Conservation (phyloP, 2,797 vertebrate genomes). For the Macropus fuliginosus region DNA sequence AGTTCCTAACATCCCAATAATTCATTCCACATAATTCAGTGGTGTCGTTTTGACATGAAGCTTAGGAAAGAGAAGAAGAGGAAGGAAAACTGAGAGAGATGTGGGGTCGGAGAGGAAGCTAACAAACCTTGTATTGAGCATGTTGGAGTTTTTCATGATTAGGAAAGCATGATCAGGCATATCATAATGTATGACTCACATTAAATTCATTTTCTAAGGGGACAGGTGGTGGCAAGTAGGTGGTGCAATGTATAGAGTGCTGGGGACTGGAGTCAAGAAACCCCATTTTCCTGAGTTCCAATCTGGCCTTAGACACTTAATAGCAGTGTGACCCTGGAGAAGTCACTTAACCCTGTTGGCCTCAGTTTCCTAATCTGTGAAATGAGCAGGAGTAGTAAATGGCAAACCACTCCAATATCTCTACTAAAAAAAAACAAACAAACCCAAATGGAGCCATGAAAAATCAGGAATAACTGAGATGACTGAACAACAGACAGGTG, state of each 20-base stretch:
- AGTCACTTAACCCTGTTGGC: background rate
- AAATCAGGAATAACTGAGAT: background rate
- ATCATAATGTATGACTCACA: constrained; percentile 76
- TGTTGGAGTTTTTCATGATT: constrained; percentile 67
- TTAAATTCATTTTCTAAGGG: constrained; percentile 76
- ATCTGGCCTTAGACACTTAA: background rate
- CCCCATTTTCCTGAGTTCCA: background rate
- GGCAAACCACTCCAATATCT: background rate
- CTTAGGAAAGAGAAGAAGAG: constrained; percentile 56
- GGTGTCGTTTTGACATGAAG: constrained; percentile 42
- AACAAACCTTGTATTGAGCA: constrained; percentile 15
- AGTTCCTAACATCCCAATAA: constrained; percentile 54
- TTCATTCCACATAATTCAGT: constrained; percentile 17
- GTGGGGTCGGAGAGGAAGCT: background rate
- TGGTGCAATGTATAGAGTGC: background rate
- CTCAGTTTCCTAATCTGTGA: background rate
- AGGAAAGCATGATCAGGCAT: constrained; percentile 70
- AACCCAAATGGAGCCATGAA: background rate
- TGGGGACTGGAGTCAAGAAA: background rate
- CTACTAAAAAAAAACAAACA: background rate
- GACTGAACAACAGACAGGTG: constrained; percentile 70
- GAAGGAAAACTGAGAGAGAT: background rate
- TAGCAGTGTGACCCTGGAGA: background rate
- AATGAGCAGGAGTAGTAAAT: background rate
- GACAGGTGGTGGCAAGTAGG: constrained; percentile 72